Evolutionary conservation across 2,797 vertebrate species (phyloP), one percentile per base, ranked within the genome.

Genomic region (Xerus rutilus): DNA sequence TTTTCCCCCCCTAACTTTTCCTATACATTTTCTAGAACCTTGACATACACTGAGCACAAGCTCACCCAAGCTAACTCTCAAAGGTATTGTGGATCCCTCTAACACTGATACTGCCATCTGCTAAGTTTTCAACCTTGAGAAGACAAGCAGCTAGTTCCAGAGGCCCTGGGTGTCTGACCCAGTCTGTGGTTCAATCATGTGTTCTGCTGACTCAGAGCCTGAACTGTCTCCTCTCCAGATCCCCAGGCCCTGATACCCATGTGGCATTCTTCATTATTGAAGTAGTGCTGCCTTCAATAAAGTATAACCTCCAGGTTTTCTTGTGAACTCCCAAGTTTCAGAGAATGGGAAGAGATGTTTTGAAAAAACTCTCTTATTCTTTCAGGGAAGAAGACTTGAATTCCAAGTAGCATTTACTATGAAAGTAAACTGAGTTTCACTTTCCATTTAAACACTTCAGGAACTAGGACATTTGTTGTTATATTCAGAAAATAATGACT

Each of bases 401-500:
- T 93, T 94, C 76, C 87, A 86, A 89, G 39, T 87, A 93, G 52
- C 17, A 84, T 86, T 94, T 87, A 95, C 69, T 89, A 62, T 86
- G 82, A 92, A 84, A 93, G 67, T 95, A 86, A 95, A 84, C 35
- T 95, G 62, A 91, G 47, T 98, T 97, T 97, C 95, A 94, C 93
- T 97, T 97, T 97, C 95, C 72, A 70, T 95, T 96, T 93, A 95
- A 93, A 87, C 90, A 64, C 92, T 94, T 91, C 25, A 85, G 94
- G 82, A 93, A 89, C n/a, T 64, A 76, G 45, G 85, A 28, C 32
- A 54, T 57, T 89, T 30, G 62, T 79, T 94, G 43, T 65, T 93
- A 84, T 28, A 89, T 32, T 67, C 52, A 91, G 17, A 89, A 30
- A 49, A 62, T 57, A 32, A 59, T 39, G 57, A 43, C 67, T 65